Conservation (phyloP, 2,113 vertebrate genomes). For the Ranitomeya variabilis region DNA sequence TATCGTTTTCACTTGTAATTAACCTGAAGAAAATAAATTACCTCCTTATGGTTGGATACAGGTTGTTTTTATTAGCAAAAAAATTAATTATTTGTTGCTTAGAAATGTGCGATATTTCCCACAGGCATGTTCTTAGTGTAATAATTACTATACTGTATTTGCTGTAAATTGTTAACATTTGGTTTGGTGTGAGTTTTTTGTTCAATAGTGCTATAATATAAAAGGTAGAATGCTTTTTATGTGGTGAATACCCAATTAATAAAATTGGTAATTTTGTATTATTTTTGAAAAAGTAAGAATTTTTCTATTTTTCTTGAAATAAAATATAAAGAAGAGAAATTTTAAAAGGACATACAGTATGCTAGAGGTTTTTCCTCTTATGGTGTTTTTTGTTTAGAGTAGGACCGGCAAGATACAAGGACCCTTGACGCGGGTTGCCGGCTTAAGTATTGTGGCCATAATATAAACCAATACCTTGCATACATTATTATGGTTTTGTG, state of each 20-base stretch:
- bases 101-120: constrained; percentile 13
- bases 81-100: constrained; percentile 29
- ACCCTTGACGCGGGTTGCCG: too few relatives aligned
- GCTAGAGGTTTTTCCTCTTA: too few relatives aligned
- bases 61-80: constrained; percentile 8
- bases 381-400: too few relatives aligned
- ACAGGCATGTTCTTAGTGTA: not conserved
- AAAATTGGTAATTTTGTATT: not conserved
- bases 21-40: constrained; percentile 39
- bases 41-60: constrained; percentile 1
- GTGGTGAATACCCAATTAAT: not conserved
- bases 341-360: not conserved
- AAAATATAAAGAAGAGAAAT: not conserved
- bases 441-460: too few relatives aligned
- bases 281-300: not conserved
- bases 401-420: too few relatives aligned
- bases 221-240: not conserved
- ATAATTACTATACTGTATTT: constrained; percentile 32
- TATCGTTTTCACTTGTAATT: not conserved
- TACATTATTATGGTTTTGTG: too few relatives aligned
- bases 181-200: not conserved
- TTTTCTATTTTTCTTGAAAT: too few relatives aligned
- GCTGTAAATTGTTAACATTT: not conserved
- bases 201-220: not conserved
- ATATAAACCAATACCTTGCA: too few relatives aligned